These are phyloP conservation scores for Spizella passerina DNA, from an alignment of 2,797 vertebrate genomes.

Conservation along the genomic window DNA sequence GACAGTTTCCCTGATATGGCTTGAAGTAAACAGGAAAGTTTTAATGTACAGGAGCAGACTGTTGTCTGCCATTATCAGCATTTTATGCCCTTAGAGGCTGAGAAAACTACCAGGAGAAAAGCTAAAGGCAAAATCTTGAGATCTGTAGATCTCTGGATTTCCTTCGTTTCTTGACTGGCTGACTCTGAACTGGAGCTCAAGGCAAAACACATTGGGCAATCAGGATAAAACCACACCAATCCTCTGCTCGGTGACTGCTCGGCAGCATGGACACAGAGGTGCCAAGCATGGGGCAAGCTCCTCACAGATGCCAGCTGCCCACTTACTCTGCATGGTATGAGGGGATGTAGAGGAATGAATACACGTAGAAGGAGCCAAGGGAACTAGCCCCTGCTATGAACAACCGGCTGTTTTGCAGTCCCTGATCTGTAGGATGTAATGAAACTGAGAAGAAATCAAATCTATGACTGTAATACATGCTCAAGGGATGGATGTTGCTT, in stretches of 20 bases:
- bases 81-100: background rate
- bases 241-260: accelerated
- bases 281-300: background rate
- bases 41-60: background rate
- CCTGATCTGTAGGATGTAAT: background rate
- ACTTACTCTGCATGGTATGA: background rate
- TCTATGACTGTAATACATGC: background rate
- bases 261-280: accelerated
- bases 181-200: background rate
- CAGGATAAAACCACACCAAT: background rate
- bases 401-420: background rate
- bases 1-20: background rate
- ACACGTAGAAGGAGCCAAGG: background rate
- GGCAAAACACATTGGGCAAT: background rate
- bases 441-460: background rate
- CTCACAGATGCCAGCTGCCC: background rate
- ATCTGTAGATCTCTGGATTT: background rate
- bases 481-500: background rate
- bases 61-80: background rate
- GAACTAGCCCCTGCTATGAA: background rate
- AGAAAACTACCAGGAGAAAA: background rate
- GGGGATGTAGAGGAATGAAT: background rate
- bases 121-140: background rate
- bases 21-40: background rate
- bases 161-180: background rate